phyloP scores from a whole-genome alignment of 2,113 vertebrate genomes.

The Maccullochella peelii region DNA sequence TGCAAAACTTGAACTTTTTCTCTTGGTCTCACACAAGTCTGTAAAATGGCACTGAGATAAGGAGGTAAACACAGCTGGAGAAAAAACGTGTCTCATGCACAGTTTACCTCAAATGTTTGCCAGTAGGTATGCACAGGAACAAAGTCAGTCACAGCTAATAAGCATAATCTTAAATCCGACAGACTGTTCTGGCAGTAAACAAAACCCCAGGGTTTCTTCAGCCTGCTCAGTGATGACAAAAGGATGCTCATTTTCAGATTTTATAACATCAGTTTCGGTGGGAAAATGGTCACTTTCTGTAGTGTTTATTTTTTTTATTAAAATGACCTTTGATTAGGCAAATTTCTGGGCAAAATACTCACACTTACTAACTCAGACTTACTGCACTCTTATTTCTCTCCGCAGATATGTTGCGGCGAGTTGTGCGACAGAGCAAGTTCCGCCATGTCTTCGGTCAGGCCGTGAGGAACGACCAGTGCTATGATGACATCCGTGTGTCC shows the following conservation, averaged over 20 bases:
- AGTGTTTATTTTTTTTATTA: background rate
- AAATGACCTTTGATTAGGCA: background rate
- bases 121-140: slow-evolving; percentile 5
- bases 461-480: slow-evolving; percentile 97
- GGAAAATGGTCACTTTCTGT: background rate
- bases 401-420: slow-evolving; percentile 95
- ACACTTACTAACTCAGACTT: background rate
- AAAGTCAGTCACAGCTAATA: slow-evolving; percentile 33
- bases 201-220: slow-evolving; percentile 1
- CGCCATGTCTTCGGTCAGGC: slow-evolving; percentile 97
- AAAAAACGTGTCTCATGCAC: background rate
- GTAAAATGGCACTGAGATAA: background rate
- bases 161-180: slow-evolving; percentile 25
- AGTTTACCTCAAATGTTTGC: slow-evolving; percentile 15
- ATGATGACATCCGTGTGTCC: slow-evolving; percentile 97
- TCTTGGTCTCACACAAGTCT: background rate
- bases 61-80: slow-evolving; percentile 13
- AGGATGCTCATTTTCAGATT: slow-evolving; percentile 1
- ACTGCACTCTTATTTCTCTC: background rate
- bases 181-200: slow-evolving; percentile 6
- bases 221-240: background rate
- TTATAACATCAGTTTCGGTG: background rate
- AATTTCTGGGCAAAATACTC: background rate
- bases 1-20: background rate
- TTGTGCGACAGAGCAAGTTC: slow-evolving; percentile 99